These are phyloP conservation scores for Eriosoma lanigerum DNA, from an alignment of 1,140 invertebrate species.

Conservation along the genomic window DNA sequence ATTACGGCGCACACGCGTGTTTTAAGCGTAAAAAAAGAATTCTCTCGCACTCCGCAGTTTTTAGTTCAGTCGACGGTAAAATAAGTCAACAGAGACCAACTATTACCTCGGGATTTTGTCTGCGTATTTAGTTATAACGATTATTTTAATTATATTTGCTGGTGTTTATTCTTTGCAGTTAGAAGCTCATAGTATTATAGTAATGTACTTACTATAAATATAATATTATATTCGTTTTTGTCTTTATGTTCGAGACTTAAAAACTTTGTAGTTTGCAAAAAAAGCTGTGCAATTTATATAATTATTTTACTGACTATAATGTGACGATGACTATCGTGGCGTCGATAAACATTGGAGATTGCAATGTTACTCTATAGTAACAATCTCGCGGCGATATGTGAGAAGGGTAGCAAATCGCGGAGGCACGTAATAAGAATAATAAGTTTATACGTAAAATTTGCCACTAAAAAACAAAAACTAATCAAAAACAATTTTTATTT, in stretches of 20 bases:
- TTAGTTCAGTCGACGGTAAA: not conserved
- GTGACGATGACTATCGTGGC: not conserved
- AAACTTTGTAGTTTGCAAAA: not conserved
- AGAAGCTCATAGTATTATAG: too few species aligned
- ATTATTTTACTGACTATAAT: not conserved
- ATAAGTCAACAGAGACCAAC: not conserved
- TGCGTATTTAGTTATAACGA: not conserved
- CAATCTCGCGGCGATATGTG: not conserved
- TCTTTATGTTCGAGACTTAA: not conserved
- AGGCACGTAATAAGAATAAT: not conserved
- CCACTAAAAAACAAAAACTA: not conserved
- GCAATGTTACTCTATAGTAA: not conserved
- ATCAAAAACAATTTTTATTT: not conserved
- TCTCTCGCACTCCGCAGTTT: not conserved
- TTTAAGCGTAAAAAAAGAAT: not conserved
- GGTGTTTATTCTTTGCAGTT: not conserved
- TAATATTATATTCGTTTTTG: too few species aligned
- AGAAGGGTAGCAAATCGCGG: conserved; percentile 3
- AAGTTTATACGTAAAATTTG: not conserved
- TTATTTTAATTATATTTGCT: not conserved
- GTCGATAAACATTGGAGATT: conserved; percentile 6
- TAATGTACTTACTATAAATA: too few species aligned
- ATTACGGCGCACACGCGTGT: not conserved
- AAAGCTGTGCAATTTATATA: not conserved
- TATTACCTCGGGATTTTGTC: not conserved